Evolutionary conservation across 1,140 invertebrate species (phyloP).

Genomic region (Chionoecetes opilio): DNA sequence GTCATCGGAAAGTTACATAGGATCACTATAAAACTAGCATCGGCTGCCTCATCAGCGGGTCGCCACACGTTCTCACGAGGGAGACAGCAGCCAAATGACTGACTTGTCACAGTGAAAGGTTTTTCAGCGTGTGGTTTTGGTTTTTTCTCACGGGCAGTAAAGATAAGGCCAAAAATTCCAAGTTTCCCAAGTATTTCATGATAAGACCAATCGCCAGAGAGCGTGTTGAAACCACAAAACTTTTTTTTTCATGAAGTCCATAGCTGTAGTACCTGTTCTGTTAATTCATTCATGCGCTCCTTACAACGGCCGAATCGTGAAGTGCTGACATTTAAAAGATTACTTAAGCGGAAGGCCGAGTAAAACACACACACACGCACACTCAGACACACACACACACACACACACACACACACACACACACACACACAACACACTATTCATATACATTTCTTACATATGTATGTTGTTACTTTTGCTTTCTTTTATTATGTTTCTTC

Average conservation of each 20-base stretch:
- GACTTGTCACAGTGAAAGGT: constrained; percentile 6
- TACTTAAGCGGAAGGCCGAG: too few relatives aligned
- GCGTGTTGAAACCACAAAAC: background rate
- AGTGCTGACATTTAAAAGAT: too few relatives aligned
- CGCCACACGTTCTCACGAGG: background rate
- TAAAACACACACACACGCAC: too few relatives aligned
- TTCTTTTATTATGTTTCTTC: too few relatives aligned
- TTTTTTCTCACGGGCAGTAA: background rate
- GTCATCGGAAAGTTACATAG: background rate
- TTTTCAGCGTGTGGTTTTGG: background rate
- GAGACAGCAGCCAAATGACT: background rate
- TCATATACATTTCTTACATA: too few relatives aligned
- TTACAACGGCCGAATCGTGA: too few relatives aligned
- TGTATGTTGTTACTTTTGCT: too few relatives aligned
- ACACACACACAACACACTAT: too few relatives aligned
- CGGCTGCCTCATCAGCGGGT: background rate
- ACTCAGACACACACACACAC: too few relatives aligned
- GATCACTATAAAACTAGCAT: constrained; percentile 27
- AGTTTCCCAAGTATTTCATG: background rate
- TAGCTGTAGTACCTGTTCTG: background rate
- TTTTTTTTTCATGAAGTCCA: background rate
- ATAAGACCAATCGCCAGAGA: background rate
- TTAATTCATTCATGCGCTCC: background rate
- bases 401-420: too few relatives aligned
- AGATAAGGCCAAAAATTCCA: background rate